Evolutionary conservation across 2,888 invertebrate genomes (phyloP), one percentile per base, ranked within the genome.

Genomic region (Hemaris fuciformis): DNA sequence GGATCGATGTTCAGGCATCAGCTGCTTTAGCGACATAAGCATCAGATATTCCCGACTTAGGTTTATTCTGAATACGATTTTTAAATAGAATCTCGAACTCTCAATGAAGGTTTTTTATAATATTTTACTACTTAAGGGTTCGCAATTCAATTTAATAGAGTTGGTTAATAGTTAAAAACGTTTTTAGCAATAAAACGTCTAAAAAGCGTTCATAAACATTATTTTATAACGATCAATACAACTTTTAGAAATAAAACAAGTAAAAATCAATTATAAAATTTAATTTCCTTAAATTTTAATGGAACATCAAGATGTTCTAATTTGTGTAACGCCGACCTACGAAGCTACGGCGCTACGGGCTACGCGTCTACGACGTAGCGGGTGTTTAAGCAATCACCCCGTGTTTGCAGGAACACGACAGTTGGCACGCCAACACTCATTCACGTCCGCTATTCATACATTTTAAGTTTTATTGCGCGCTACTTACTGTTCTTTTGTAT

Each of bases 341-440:
- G 68, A 31, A 0, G 62, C 48, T 59, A 62, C 63, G 59, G 7
- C 13, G 48, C 66, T 71, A 67, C 66, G 66, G 15, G 63, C 68
- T 67, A 67, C 69, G 62, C 58, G 27, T 27, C 27, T 53, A 53
- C 69, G 73, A 68, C 70, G 70, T 70, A 67, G 62, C 31, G 53
- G 27, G 62, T 53, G 61, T 27, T 46, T 7, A 60, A 62, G 43
- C 66, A 69, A 70, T 70, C 68, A 67, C 64, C 60, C 59, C 25
- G 62, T 68, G 64, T 70, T 71, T 68, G 65, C 62, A 58, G 57
- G 58, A 25, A 45, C 61, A 66, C 53, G 63, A 64, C 62, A 58
- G 69, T 59, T 61, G 60, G 46, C 46, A 48, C 27, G 7, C 48
- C 25, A 15, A 27, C 53, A 18, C 53, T 31, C 31, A 53, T 53